Base-by-base conservation (phyloP, 2,797 vertebrate genomes). In the Fistularia commersonii region DNA sequence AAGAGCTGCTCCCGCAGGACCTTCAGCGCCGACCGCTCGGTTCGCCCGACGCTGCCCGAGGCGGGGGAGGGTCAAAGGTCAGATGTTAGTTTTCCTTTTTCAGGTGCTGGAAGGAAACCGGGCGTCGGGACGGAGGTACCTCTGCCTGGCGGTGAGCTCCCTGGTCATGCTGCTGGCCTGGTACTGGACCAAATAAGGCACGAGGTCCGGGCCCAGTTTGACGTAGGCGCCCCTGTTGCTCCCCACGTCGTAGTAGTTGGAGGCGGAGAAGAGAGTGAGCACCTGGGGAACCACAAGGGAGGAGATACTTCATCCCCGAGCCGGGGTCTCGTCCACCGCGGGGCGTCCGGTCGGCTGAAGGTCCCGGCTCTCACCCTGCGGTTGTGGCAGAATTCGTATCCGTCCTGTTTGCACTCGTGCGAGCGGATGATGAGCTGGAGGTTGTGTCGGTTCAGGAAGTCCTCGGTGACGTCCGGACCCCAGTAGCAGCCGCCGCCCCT, bases 151-250 rank as follows among this genome's bases (percentile, higher is more conserved):
- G 1, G 89, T 94, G 59, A 97, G 89, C 11, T 73, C 91, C 48
- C 92, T 88, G 32, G 90, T 94, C 32, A 84, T 82, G 80, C 90
- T 93, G 84, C 82, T 96, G 11, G 94, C 91, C 88, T 95, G 96
- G 77, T 96, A 98, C 76, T 96, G 96, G 69, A 97, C 76, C 32
- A 98, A 72, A 72, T 97, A 93, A 45, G 96, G 95, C 48, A 89
- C 70, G 6, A 98, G 88, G 75, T 96, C 88, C 0, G 93, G 93
- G 40, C 96, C 96, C 79, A 98, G 57, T 68, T 93, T 95, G 60
- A 98, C 87, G 0, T 95, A 96, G 41, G 97, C 96, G 40, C 96
- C 97, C 66, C 93, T 90, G 85, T 98, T 99, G 72, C 97, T 99
- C 63, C 96, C 97, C 51, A 93, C 85, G 13, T 95, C 92, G 0